Evolutionary conservation across 1,140 invertebrate genomes (phyloP), one percentile per base, ranked within the genome.

Genomic region (Ceratitis capitata): DNA sequence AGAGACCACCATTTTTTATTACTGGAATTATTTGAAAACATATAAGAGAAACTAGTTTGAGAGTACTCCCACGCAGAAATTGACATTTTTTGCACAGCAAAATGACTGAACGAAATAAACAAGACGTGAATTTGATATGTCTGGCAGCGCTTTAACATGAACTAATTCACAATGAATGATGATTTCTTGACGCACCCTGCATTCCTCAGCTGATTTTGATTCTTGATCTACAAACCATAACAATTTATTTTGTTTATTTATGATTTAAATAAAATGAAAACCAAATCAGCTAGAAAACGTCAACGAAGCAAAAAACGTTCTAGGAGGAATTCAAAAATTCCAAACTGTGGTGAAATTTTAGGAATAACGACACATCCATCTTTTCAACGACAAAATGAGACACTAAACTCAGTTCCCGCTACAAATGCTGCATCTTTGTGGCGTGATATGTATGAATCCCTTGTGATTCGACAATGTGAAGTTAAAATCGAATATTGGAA

Each of bases 211-310:
- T 61, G 56, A 29, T 61, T 16, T 61, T 14, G n/a, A 5, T 1
- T 2, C n/a, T 1, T 19, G 51, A 1, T 1, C 19, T 19, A 53
- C 9, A 6, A 14, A 19, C 51, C 16, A 53, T 19, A 4, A 53
- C n/a, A 53, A 0, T n/a, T 53, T n/a, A 14, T 61, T 61, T 61
- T 61, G 26, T n/a, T 83, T 83, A 56, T 35, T 1, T 32, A 51
- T 83, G 5, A 14, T 83, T 26, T 32, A 7, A 23, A 23, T 23
- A 14, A 84, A 84, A 84, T 84, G 83, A 84, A 84, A 84, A 53
- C 3, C 14, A 42, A 84, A 45, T 32, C 51, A 29, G 49, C 16
- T 26, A 56, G 26, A 39, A 39, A 39, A 3, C 53, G 35, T 10
- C 51, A 58, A 58, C 23, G 49, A n/a, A 42, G 32, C n/a, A 35